Evolutionary conservation across 2,797 vertebrate genomes (phyloP).

Genomic region (Distichodus sexfasciatus): DNA sequence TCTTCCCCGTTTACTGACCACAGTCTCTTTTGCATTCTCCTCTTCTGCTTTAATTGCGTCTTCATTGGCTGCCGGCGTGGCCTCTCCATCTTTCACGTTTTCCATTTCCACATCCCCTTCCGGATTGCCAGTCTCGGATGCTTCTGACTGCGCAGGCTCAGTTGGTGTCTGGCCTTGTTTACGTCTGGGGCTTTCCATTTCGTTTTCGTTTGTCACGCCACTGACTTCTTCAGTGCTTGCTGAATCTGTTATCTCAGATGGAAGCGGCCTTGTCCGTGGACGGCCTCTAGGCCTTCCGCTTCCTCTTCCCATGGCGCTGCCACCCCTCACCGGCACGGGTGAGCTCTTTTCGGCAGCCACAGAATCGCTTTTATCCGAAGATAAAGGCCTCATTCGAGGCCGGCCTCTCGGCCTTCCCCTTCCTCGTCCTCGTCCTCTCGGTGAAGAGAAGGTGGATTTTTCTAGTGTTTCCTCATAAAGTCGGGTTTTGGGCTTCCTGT

Average conservation of each 20-base stretch:
- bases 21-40: constrained; percentile 23
- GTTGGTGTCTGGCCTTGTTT: neutral
- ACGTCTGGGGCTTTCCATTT: neutral
- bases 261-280: constrained; percentile 24
- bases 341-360: constrained; percentile 1
- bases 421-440: constrained; percentile 71
- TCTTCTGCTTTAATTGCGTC: neutral
- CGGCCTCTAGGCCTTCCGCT: constrained; percentile 42
- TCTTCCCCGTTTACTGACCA: constrained; percentile 36
- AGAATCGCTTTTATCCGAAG: constrained; percentile 18
- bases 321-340: neutral
- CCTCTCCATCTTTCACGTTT: neutral
- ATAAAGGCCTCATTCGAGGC: constrained; percentile 17
- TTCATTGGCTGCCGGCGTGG: neutral
- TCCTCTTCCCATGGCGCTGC: constrained; percentile 23
- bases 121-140: neutral
- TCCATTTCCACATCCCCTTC: neutral
- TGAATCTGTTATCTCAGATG: constrained; percentile 19
- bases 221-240: constrained; percentile 17
- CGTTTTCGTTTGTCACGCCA: constrained; percentile 4
- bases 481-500: constrained; percentile 58
- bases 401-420: constrained; percentile 44
- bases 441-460: constrained; percentile 61
- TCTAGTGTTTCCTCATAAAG: constrained; percentile 59
- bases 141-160: constrained; percentile 14